A percentile compares a stretch with the other conserved stretches of the same genome.
Conservation (phyloP, 2,888 invertebrate genomes). For the Omphaloscelis lunosa region DNA sequence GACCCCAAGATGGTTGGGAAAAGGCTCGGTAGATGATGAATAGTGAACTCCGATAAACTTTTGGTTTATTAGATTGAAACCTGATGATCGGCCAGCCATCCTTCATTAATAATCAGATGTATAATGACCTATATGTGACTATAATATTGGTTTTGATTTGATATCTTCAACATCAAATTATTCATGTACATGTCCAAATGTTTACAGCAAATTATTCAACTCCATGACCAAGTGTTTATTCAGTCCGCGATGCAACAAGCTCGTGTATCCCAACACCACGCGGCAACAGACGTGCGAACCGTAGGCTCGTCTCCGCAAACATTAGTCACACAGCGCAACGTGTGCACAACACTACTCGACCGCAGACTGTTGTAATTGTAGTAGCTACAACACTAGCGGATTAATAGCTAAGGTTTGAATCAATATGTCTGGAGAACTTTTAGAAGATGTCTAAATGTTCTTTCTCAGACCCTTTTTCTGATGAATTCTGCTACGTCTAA, state of each 20-base stretch:
- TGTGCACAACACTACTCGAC: constrained; percentile 67
- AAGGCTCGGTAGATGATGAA: neutral
- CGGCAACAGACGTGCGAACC: constrained; percentile 72
- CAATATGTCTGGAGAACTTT: constrained; percentile 57
- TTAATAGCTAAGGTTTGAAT: constrained; percentile 56
- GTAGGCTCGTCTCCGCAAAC: constrained; percentile 75
- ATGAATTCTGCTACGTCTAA: neutral
- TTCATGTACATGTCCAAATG: constrained; percentile 10
- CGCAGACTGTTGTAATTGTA: constrained; percentile 66
- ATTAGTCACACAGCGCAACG: constrained; percentile 70
- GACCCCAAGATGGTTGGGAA: neutral
- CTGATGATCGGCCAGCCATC: neutral
- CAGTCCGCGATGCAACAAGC: constrained; percentile 14
- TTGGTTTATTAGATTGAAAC: neutral
- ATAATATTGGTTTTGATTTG: neutral
- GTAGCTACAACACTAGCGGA: constrained; percentile 62
- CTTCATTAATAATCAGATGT: neutral
- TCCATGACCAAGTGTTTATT: neutral
- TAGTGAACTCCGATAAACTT: neutral
- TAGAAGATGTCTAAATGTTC: neutral
- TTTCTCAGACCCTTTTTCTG: neutral
- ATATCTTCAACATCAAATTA: constrained; percentile 7
- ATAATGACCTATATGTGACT: neutral
- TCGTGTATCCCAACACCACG: constrained; percentile 68
- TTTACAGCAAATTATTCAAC: constrained; percentile 16